Evolutionary conservation across 2,888 invertebrate genomes (phyloP).

Genomic region (Tanypteryx hageni): DNA sequence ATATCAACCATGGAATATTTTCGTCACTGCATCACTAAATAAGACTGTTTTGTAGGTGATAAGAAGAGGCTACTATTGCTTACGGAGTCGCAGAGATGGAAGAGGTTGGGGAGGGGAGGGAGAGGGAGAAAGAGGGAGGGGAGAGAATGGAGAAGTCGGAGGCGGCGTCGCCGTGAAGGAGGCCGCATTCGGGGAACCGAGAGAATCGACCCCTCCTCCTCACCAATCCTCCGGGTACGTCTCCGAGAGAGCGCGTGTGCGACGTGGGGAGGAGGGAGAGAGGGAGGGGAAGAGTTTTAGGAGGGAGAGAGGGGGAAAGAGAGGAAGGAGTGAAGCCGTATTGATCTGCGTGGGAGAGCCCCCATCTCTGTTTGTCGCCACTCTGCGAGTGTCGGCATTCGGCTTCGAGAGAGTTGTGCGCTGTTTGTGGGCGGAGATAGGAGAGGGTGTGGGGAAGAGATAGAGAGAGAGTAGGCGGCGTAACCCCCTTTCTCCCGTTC

Average conservation of each 20-base stretch:
- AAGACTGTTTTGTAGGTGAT: too few species aligned
- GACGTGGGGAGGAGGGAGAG: neutral
- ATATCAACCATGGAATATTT: too few species aligned
- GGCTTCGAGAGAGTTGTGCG: conserved; percentile 17
- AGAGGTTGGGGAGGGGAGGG: neutral
- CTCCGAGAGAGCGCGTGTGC: conserved; percentile 31
- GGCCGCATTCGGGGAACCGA: too few species aligned
- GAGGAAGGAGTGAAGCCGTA: conserved; percentile 36
- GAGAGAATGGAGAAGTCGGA: neutral
- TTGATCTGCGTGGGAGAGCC: conserved; percentile 55
- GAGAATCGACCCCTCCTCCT: neutral
- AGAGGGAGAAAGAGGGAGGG: neutral
- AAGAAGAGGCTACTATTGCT: too few species aligned
- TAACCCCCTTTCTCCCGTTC: neutral
- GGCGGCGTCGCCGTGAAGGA: too few species aligned
- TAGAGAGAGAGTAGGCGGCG: neutral
- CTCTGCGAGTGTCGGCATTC: neutral
- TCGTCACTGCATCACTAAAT: too few species aligned
- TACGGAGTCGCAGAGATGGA: too few species aligned
- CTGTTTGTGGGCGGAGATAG: neutral
- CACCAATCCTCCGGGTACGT: conserved; percentile 51
- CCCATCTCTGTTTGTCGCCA: neutral
- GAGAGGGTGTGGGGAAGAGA: too few species aligned
- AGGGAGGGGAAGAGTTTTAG: neutral
- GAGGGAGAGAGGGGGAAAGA: neutral